Percentiles rank a stretch among this genome's conserved stretches.
These are phyloP conservation scores for Crocidura indochinensis DNA, from an alignment of 2,797 vertebrate genomes.

Conservation along the genomic window DNA sequence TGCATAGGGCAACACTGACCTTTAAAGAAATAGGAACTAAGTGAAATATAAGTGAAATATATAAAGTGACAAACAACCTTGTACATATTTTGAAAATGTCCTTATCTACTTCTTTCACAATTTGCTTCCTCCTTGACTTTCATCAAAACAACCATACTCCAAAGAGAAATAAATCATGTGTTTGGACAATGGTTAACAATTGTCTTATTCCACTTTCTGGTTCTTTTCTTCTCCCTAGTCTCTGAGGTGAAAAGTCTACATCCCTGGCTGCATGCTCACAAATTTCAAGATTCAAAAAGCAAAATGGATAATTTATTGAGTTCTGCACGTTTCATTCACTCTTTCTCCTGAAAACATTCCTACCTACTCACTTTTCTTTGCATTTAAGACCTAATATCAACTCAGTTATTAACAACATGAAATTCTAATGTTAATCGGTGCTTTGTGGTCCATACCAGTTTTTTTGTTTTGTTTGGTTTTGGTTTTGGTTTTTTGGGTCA, in stretches of 20 bases:
- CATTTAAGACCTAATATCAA: constrained; percentile 18
- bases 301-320: constrained; percentile 16
- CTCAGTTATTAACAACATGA: constrained; percentile 39
- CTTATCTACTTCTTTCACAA: neutral
- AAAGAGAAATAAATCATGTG: too few relatives aligned
- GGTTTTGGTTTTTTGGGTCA: too few relatives aligned
- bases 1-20: neutral
- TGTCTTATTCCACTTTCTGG: neutral
- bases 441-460: too few relatives aligned
- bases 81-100: constrained; percentile 12
- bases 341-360: constrained; percentile 56
- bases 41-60: neutral
- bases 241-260: neutral
- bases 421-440: neutral
- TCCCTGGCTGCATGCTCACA: constrained; percentile 20
- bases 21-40: constrained; percentile 7
- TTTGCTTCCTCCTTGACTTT: neutral
- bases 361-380: constrained; percentile 7
- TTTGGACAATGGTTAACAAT: neutral
- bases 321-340: constrained; percentile 57
- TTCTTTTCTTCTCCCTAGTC: neutral
- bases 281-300: constrained; percentile 22
- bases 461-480: too few relatives aligned
- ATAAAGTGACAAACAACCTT: neutral
- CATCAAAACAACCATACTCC: too few relatives aligned